A percentile compares a stretch with the other conserved stretches of the same genome.
phyloP scores from a whole-genome alignment of 2,888 invertebrate species.

The Mystacides longicornis region DNA sequence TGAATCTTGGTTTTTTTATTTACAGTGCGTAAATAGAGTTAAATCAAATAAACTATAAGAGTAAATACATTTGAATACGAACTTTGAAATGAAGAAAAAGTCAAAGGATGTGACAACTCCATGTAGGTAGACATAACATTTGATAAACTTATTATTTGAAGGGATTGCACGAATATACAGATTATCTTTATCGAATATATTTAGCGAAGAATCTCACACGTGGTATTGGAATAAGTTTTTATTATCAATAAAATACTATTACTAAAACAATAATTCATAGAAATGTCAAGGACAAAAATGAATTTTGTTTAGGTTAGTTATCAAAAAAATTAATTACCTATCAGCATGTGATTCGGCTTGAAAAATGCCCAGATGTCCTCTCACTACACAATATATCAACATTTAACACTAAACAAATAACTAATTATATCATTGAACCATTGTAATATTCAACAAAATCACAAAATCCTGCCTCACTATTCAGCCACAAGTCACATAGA shows the following conservation, averaged over 20 bases:
- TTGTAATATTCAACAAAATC: conserved; percentile 16
- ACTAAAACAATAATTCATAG: conserved; percentile 13
- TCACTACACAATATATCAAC: background rate
- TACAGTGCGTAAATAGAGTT: too few species aligned
- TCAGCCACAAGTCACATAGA: conserved; percentile 18
- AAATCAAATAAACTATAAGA: too few species aligned
- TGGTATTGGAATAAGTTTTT: background rate
- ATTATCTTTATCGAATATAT: too few species aligned
- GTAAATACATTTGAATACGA: too few species aligned
- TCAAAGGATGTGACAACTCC: background rate
- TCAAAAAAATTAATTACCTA: conserved; percentile 11
- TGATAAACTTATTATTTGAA: too few species aligned
- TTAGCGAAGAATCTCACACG: background rate
- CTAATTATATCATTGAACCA: background rate
- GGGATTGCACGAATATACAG: too few species aligned
- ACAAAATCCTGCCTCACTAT: conserved; percentile 12
- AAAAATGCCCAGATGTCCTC: background rate
- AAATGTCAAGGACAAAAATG: conserved; percentile 24
- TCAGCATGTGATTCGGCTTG: conserved; percentile 14
- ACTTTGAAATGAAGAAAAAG: background rate
- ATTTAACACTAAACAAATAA: background rate
- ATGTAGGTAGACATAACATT: background rate
- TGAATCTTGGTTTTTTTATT: too few species aligned
- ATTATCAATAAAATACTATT: background rate
- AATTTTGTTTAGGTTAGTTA: conserved; percentile 21